Evolutionary conservation across 2,888 invertebrate species (phyloP).

Genomic region (Blastobasis lacticolella): DNA sequence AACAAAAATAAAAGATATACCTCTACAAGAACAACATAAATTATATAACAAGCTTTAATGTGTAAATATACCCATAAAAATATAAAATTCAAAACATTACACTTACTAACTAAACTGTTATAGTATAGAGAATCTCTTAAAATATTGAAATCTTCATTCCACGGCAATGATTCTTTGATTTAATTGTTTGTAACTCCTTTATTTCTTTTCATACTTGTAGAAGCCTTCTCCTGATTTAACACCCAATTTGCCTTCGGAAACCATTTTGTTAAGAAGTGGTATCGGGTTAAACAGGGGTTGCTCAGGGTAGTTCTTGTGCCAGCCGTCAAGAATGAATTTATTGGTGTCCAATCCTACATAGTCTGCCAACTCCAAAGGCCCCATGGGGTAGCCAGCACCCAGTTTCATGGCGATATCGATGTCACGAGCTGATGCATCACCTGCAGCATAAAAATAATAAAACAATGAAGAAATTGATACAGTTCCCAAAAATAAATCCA

Average conservation of each 20-base stretch:
- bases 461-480: too few relatives aligned
- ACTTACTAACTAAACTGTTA: too few relatives aligned
- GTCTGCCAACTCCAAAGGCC: conserved; percentile 88
- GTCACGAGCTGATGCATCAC: conserved; percentile 82
- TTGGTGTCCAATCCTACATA: conserved; percentile 89
- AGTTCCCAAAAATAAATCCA: too few relatives aligned
- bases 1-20: too few relatives aligned
- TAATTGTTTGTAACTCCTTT: conserved; percentile 7
- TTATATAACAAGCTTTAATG: too few relatives aligned
- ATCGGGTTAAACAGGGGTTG: conserved; percentile 59
- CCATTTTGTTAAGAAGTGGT: conserved; percentile 76
- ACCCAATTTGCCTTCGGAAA: conserved; percentile 86
- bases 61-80: too few relatives aligned
- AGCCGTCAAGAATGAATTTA: conserved; percentile 83
- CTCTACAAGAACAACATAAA: too few relatives aligned
- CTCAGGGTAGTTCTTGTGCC: conserved; percentile 75
- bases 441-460: conserved; percentile 35
- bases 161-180: conserved; percentile 4
- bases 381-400: conserved; percentile 93
- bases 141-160: not conserved
- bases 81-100: too few relatives aligned
- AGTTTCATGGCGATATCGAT: conserved; percentile 93
- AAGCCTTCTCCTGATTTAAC: conserved; percentile 89
- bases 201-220: conserved; percentile 78
- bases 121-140: too few relatives aligned